A percentile compares a stretch with the other conserved stretches of the same genome.
Evolutionary conservation across 2,797 vertebrate species (phyloP).

Genomic region (Chloroceryle amazona): DNA sequence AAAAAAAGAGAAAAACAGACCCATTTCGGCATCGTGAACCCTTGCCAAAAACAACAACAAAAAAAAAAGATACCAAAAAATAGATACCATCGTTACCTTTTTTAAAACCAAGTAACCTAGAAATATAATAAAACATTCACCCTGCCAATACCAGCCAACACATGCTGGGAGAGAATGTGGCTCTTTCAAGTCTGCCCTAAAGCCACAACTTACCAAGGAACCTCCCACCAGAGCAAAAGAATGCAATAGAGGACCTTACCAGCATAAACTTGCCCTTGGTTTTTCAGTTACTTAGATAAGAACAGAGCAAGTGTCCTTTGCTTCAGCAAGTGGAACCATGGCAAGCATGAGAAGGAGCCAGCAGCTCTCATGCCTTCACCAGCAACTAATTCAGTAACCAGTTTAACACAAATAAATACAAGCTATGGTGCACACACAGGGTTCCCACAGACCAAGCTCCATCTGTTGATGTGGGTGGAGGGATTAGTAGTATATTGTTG

Average conservation of each 20-base stretch:
- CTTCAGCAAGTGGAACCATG: no score
- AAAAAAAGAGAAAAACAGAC: background rate
- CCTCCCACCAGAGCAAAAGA: background rate
- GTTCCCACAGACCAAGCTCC: no score
- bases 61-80: no score
- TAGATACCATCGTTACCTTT: background rate
- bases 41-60: background rate
- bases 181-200: background rate
- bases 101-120: background rate
- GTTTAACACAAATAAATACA: no score
- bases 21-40: background rate
- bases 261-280: background rate
- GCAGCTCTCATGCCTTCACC: no score
- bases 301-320: no score
- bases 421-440: no score
- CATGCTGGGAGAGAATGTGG: accelerated
- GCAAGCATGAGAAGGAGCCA: no score
- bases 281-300: background rate
- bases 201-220: background rate
- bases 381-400: no score
- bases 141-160: background rate
- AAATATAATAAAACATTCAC: background rate
- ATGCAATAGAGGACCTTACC: background rate
- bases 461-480: no score
- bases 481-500: no score